Evolutionary conservation across 2,113 vertebrate genomes (phyloP).

Genomic region (Lynx canadensis): DNA sequence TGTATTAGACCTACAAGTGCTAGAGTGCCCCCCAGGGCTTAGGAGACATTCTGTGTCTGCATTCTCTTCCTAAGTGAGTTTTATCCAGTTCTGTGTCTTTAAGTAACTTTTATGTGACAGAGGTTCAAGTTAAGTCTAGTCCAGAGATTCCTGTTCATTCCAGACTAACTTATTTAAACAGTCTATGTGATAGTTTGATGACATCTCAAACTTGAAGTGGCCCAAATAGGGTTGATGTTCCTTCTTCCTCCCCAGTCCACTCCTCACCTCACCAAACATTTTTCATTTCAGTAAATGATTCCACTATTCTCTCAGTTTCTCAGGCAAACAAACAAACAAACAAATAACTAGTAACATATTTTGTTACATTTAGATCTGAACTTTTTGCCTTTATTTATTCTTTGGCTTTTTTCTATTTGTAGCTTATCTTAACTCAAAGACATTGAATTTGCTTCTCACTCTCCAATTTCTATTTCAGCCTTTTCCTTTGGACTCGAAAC

Average conservation of each 20-base stretch:
- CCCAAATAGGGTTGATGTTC: not conserved
- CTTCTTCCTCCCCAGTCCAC: not conserved
- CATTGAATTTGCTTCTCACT: not conserved
- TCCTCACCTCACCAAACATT: not conserved
- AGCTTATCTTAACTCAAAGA: not conserved
- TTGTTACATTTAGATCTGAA: conserved; percentile 26
- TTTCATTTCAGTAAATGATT: not conserved
- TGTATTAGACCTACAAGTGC: not conserved
- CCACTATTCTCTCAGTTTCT: not conserved
- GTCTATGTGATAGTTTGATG: not conserved
- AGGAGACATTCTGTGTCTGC: not conserved
- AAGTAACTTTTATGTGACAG: not conserved
- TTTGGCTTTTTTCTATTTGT: not conserved
- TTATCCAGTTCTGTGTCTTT: not conserved
- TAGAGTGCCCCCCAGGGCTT: not conserved
- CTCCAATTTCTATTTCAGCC: not conserved
- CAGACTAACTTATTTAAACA: not conserved
- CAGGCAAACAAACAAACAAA: not conserved
- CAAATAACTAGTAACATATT: not conserved
- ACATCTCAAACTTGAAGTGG: not conserved
- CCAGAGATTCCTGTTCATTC: not conserved
- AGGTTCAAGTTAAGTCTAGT: not conserved
- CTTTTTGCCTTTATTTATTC: not conserved
- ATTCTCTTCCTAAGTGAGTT: not conserved
- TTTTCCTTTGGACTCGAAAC: not conserved